These are phyloP conservation scores for Prinia subflava DNA, from an alignment of 2,113 vertebrate genomes.

Conservation along the genomic window DNA sequence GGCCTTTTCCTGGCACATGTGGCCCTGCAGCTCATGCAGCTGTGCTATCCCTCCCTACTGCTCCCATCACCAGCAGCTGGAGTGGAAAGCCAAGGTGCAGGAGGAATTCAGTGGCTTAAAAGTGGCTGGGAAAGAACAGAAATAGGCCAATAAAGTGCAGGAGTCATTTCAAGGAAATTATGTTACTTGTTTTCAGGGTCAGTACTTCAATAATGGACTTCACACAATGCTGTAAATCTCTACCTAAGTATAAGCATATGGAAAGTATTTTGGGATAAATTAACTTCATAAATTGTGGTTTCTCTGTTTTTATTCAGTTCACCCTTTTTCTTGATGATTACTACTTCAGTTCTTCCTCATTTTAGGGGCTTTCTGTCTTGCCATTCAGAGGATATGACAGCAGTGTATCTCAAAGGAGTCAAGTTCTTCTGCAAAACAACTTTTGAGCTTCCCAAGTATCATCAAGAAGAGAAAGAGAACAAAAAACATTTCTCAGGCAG, in stretches of 20 bases:
- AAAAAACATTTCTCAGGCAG: neutral
- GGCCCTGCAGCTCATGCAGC: neutral
- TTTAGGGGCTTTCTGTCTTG: neutral
- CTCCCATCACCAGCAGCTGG: neutral
- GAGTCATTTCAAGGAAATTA: neutral
- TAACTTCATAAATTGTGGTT: slow-evolving; percentile 24
- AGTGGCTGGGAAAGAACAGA: neutral
- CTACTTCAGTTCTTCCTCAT: neutral
- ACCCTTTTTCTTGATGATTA: slow-evolving; percentile 3
- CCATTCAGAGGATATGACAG: neutral
- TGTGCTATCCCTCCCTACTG: neutral
- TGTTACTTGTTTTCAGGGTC: neutral
- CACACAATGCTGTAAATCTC: neutral
- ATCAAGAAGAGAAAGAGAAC: neutral
- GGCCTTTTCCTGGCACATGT: fast-evolving
- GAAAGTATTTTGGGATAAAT: slow-evolving; percentile 12
- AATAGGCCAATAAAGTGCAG: neutral
- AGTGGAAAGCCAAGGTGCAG: neutral
- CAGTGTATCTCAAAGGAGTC: neutral
- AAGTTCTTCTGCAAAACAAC: neutral
- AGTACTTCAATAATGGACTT: neutral
- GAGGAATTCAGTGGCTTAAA: neutral
- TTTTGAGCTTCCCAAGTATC: neutral
- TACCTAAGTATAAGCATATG: neutral
- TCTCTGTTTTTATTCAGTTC: slow-evolving; percentile 21